Evolutionary conservation across 1,140 invertebrate species (phyloP), one percentile per base, ranked within the genome.

Genomic region (Macrotrachela quadricornifera): DNA sequence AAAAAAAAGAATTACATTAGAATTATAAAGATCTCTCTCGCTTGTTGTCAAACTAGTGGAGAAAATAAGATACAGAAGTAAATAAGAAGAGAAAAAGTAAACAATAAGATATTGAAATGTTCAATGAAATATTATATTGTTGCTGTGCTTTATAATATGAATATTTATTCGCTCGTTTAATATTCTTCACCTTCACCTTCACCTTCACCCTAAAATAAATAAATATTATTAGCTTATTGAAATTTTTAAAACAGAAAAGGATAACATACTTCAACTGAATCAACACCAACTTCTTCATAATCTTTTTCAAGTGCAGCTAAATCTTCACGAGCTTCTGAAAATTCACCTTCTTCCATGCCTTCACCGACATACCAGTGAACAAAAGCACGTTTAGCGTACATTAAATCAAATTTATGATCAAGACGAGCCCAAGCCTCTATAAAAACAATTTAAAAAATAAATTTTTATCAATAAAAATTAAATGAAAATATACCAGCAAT

Each of bases 401-500:
- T 56, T 18, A 60, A 38, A 42, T 58, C 58, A 17, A 58, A 58
- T 44, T 58, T 58, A 52, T 58, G 57, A 41, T 57, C 79, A 46
- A 83, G 66, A 57, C 80, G 74, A 46, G 77, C 77, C 80, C 80
- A 83, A 14, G 80, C 80, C 61, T 81, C 79, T 30, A 8, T 4
- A 30, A 30, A 30, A 30, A n/a, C n/a, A n/a, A n/a, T n/a, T n/a
- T n/a, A n/a, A n/a, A n/a, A n/a, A n/a, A n/a, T n/a, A n/a, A n/a
- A n/a, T n/a, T n/a, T n/a, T n/a, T n/a, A n/a, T n/a, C n/a, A n/a
- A n/a, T n/a, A n/a, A n/a, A n/a, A 30, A 30, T 30, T 30, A 2
- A 30, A 30, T 30, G 21, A 30, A 30, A n/a, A n/a, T 8, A 4
- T 30, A 30, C 21, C 83, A 46, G 78, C 78, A 59, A 82, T 81